Percentiles rank a stretch among this genome's conserved stretches.
Evolutionary conservation across 2,113 vertebrate species (phyloP).

Genomic region (Mola mola): DNA sequence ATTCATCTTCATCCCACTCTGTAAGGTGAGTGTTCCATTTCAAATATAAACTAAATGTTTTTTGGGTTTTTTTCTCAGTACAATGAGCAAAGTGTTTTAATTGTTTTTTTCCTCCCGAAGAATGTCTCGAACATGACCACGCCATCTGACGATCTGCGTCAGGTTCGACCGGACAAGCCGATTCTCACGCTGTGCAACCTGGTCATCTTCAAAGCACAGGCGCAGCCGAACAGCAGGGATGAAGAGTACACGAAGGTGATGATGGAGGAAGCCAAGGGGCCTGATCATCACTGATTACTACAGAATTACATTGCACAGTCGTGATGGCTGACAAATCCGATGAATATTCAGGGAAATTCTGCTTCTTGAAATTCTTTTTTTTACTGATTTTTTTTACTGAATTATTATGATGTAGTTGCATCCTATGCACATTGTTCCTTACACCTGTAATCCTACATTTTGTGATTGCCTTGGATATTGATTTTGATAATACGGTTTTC

Average conservation of each 20-base stretch:
- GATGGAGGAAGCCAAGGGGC: slow-evolving; percentile 41
- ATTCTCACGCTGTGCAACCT: slow-evolving; percentile 59
- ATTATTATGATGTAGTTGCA: neutral
- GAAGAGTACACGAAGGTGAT: slow-evolving; percentile 25
- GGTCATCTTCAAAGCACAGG: slow-evolving; percentile 49
- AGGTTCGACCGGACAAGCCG: slow-evolving; percentile 72
- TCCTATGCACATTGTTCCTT: too few species aligned
- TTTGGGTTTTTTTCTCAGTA: too few species aligned
- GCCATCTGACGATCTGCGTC: slow-evolving; percentile 74
- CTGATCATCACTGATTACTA: slow-evolving; percentile 35
- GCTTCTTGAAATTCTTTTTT: neutral
- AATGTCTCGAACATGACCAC: slow-evolving; percentile 24
- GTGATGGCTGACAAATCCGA: neutral
- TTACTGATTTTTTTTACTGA: neutral
- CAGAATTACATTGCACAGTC: too few species aligned
- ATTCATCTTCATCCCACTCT: slow-evolving; percentile 62
- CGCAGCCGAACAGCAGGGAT: neutral
- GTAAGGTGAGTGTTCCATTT: slow-evolving; percentile 68
- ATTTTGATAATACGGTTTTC: too few species aligned
- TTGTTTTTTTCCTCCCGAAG: slow-evolving; percentile 40
- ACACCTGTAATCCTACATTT: too few species aligned
- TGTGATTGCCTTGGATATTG: too few species aligned
- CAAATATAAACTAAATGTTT: too few species aligned
- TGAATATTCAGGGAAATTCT: neutral
- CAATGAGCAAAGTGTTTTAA: neutral